Conservation (phyloP, 1,140 invertebrate genomes). For the Acromyrmex echinatior region DNA sequence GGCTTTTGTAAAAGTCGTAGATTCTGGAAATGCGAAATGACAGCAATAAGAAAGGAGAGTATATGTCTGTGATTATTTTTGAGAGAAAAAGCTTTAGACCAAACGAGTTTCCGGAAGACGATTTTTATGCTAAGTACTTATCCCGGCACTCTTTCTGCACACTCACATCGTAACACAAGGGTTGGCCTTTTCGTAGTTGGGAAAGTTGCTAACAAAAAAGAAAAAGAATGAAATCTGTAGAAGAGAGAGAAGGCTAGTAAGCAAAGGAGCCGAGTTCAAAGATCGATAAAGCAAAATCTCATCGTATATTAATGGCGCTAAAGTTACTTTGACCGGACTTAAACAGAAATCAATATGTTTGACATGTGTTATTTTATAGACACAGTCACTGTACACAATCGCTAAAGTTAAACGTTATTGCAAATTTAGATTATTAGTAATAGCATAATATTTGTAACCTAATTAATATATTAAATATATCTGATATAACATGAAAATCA, state of each 20-base stretch:
- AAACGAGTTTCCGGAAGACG: constrained; percentile 58
- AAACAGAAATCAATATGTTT: not conserved
- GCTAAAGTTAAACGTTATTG: not conserved
- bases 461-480: not conserved
- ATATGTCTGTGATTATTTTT: constrained; percentile 51
- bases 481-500: not conserved
- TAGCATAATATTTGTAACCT: not conserved
- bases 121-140: constrained; percentile 60
- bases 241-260: not conserved
- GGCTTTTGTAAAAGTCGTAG: not conserved
- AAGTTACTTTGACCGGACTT: not conserved
- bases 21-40: constrained; percentile 1
- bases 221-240: constrained; percentile 35
- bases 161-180: constrained; percentile 48
- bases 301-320: not conserved
- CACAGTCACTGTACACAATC: not conserved
- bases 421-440: not conserved
- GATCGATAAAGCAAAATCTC: constrained; percentile 40
- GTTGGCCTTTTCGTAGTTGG: not conserved
- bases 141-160: constrained; percentile 48
- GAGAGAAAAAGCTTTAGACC: constrained; percentile 35
- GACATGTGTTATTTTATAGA: not conserved
- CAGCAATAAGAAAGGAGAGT: constrained; percentile 35
- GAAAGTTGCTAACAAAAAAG: constrained; percentile 18
- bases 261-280: constrained; percentile 12